Evolutionary conservation across 2,888 invertebrate genomes (phyloP), one percentile per base, ranked within the genome.

Genomic region (Osmoderma eremita): DNA sequence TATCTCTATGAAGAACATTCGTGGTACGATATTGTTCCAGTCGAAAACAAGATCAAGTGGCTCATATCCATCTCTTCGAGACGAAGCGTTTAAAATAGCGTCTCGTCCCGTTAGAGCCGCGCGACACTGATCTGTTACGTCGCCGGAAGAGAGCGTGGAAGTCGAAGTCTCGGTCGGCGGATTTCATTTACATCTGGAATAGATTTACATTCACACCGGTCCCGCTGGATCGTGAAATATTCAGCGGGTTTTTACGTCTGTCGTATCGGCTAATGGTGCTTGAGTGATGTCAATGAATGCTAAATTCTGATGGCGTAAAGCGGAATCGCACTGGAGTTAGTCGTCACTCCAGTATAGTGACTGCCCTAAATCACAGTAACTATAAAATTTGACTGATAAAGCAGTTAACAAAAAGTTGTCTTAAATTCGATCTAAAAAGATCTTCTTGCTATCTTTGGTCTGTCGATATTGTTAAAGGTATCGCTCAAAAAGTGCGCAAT

Each of bases 131-230:
- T 79, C 78, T 77, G 77, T 77, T 76, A 77, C 77, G 50, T 51
- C 76, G 76, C 77, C 77, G 67, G 70, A 78, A 77, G 77, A 17
- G 77, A 78, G 76, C 78, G 76, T 76, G 10, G 48, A 20, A 77
- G 78, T 75, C 75, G 76, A 75, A 78, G 78, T 78, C 77, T 77
- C 79, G 71, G 73, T 78, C 76, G 78, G 74, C 76, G 77, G 78
- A 79, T 79, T 80, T 79, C 79, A 80, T 80, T 79, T 79, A 80
- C 79, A 80, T 80, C 77, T 76, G 75, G 78, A 79, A 79, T 78
- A 79, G 78, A 80, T 80, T 80, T 79, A 78, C 78, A 79, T 79
- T 78, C 78, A 76, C 78, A 75, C 78, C 78, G 76, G 74, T 76
- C 74, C 41, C 13, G 41, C 18, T 71, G 75, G 74, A 76, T 77